Percentiles rank a stretch among this genome's conserved stretches.
phyloP scores from a whole-genome alignment of 2,113 vertebrate genomes.

The Halichoerus grypus region DNA sequence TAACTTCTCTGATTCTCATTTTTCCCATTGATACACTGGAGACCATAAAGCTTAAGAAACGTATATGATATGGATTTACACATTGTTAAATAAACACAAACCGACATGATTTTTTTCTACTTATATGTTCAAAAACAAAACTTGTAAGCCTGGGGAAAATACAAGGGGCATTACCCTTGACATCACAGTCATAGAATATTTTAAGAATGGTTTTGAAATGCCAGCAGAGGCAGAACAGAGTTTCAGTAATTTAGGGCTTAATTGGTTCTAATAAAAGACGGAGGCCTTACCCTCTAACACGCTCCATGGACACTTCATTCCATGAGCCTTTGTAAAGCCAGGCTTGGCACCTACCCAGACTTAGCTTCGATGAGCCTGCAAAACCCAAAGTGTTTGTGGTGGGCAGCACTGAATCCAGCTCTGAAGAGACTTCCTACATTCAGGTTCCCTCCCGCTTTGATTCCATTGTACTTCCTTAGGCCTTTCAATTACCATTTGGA shows the following conservation, averaged over 20 bases:
- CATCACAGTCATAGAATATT: conserved; percentile 69
- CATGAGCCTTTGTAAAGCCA: conserved; percentile 78
- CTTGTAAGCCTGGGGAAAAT: conserved; percentile 55
- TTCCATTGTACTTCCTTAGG: conserved; percentile 83
- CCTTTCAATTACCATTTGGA: conserved; percentile 84
- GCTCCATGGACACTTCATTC: conserved; percentile 73
- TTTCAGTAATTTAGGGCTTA: conserved; percentile 84
- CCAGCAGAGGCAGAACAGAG: conserved; percentile 62
- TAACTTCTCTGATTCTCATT: not conserved
- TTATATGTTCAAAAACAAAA: not conserved
- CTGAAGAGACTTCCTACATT: conserved; percentile 83
- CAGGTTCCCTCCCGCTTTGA: conserved; percentile 82
- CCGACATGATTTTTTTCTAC: not conserved
- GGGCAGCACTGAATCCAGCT: conserved; percentile 81
- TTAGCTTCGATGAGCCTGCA: conserved; percentile 70
- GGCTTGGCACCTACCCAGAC: conserved; percentile 83
- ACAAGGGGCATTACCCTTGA: conserved; percentile 7
- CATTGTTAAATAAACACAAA: not conserved
- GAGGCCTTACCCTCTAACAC: conserved; percentile 82
- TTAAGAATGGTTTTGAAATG: conserved; percentile 78
- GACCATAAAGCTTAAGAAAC: not conserved
- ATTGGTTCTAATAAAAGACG: conserved; percentile 80
- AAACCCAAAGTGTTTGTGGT: conserved; percentile 83
- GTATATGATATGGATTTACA: not conserved
- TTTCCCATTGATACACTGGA: not conserved